Evolutionary conservation across 1,140 invertebrate species (phyloP), one percentile per base, ranked within the genome.

Genomic region (Paralvinella palmiformis): DNA sequence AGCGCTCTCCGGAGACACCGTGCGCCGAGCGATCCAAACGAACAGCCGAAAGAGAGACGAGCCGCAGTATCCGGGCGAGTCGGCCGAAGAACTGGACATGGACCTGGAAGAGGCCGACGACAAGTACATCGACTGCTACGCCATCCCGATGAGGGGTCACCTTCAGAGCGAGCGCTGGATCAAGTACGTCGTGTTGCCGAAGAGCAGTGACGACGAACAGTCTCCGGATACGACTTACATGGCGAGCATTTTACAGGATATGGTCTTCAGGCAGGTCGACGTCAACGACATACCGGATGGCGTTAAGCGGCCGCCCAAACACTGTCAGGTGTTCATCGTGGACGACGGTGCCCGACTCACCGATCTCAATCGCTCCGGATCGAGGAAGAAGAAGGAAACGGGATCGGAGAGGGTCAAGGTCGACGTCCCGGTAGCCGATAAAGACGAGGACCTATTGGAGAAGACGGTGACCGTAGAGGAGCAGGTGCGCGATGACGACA

Each of bases 151-250:
- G 32, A 32, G 62, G 10, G 62, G 50, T 0, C 33, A 48, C 10
- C 24, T 56, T n/a, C 62, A 63, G 50, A 45, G 36, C 1, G 50
- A 63, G n/a, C 33, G 35, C 17, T 63, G 62, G 62, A 57, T 63
- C 32, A 63, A 63, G 53, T 33, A 56, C 53, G 50, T 41, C 22
- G 33, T 36, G 24, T 24, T 7, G 1, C 35, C 24, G 5, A 22
- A 41, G 33, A 45, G 22, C 10, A 41, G 27, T 32, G 27, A 31
- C 55, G 55, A 31, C 55, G 24, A 41, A 41, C 27, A 7, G 7
- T 20, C 50, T 17, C 32, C 41, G 24, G 58, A 50, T 7, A 45
- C 27, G 33, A 57, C 35, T 5, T 60, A 41, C 58, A 41, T 60
- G 58, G 58, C 35, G 24, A 45, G 22, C 24, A 24, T 45, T 6